Evolutionary conservation across 1,140 invertebrate species (phyloP), one percentile per base, ranked within the genome.

Genomic region (Drosophila simulans): DNA sequence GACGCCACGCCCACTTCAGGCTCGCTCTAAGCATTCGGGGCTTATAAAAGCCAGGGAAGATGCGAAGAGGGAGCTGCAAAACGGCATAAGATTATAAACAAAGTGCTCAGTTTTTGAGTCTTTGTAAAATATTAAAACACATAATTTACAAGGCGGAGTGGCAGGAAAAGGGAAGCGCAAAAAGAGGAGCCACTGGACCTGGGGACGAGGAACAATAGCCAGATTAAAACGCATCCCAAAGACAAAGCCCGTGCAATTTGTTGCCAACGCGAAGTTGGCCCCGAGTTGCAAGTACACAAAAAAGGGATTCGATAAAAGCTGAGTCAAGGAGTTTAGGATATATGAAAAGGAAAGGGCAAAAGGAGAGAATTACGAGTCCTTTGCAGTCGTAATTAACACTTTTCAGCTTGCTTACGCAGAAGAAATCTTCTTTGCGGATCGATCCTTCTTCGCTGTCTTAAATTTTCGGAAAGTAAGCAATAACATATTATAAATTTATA

Each of bases 61-160:
- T 27, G 53, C 31, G 22, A 48, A 42, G 60, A 54, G 43, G 43
- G 64, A 49, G 64, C 40, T 59, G 57, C 34, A 43, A 45, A 57
- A 52, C 51, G 66, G 54, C 55, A 74, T 63, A 81, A 85, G 82
- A 86, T 81, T 86, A 81, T 86, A 81, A 82, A 74, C 78, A 82
- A 85, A 88, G 64, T 82, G 78, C 82, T 66, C 78, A 75, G 74
- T 86, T 82, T 80, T 86, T 88, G 78, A 78, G 83, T 86, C 83
- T 85, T 88, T 88, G 82, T 82, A 43, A 86, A 86, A 82, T 86
- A 86, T 88, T 86, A 88, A 88, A 86, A 71, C 69, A 88, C 83
- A 88, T 86, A 88, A 86, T 86, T 86, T 78, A 88, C 79, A 85
- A 80, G 45, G 54, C 69, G 66, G 52, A 76, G 64, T 52, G 49